A percentile compares a stretch with the other conserved stretches of the same genome.
Conservation (phyloP, 37 sponge, comb jelly and placozoan genomes). For the Amphimedon queenslandica region DNA sequence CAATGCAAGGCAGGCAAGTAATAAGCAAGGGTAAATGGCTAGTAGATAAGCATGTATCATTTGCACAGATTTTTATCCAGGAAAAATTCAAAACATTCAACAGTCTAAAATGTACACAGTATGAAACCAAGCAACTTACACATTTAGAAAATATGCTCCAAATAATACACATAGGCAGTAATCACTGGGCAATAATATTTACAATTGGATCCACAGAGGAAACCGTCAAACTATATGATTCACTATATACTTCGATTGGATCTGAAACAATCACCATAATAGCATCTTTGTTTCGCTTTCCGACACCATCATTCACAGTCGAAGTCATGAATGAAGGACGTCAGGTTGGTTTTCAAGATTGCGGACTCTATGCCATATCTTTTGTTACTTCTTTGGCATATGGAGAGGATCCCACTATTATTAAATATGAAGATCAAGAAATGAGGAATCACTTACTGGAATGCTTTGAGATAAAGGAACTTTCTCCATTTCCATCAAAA, state of each 20-base stretch:
- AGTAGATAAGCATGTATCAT: no score
- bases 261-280: background rate
- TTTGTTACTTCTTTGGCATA: constrained; percentile 18
- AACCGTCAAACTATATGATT: background rate
- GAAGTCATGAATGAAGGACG: constrained; percentile 7
- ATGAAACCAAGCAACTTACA: no score
- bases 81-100: no score
- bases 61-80: no score
- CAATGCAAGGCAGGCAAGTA: no score
- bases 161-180: no score
- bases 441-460: constrained; percentile 36
- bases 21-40: no score
- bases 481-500: constrained; percentile 21
- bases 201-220: background rate
- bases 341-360: constrained; percentile 2
- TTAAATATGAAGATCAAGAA: constrained; percentile 17
- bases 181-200: background rate
- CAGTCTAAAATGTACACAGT: no score
- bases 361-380: constrained; percentile 30
- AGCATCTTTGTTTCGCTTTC: background rate
- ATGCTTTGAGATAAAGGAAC: constrained; percentile 25
- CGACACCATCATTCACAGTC: background rate
- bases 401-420: constrained; percentile 29
- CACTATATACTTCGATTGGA: background rate
- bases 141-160: no score